Evolutionary conservation across 2,797 vertebrate species (phyloP).

Genomic region (Acestrorhynchus altus): DNA sequence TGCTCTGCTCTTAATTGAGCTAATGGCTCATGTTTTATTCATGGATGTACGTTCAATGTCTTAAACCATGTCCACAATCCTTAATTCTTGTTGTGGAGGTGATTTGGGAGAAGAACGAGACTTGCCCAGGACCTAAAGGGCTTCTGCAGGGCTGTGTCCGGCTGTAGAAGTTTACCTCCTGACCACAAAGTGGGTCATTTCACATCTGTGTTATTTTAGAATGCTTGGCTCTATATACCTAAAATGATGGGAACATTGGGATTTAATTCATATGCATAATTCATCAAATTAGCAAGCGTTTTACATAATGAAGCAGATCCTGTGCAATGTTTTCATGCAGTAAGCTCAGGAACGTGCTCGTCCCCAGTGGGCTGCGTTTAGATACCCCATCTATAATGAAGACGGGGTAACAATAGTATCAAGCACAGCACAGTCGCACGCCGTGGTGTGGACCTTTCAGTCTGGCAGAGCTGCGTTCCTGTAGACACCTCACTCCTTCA

Average conservation of each 20-base stretch:
- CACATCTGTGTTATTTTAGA: not conserved
- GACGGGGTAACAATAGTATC: constrained; percentile 72
- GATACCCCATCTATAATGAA: constrained; percentile 38
- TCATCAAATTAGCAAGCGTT: too few species aligned
- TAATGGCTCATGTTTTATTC: constrained; percentile 69
- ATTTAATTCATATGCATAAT: too few species aligned
- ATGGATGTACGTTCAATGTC: constrained; percentile 40
- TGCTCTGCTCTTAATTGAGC: constrained; percentile 61
- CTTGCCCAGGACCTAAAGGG: constrained; percentile 4
- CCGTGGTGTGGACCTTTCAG: constrained; percentile 25
- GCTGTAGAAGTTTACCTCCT: constrained; percentile 9
- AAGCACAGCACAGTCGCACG: constrained; percentile 70
- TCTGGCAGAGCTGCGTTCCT: constrained; percentile 2
- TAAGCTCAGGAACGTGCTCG: too few species aligned
- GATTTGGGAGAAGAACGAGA: constrained; percentile 33
- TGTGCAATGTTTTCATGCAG: too few species aligned
- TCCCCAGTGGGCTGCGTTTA: not conserved
- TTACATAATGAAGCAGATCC: too few species aligned
- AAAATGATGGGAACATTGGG: too few species aligned
- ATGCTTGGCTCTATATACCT: too few species aligned
- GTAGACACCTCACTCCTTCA: constrained; percentile 3
- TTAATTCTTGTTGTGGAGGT: constrained; percentile 37
- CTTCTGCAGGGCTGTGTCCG: constrained; percentile 18
- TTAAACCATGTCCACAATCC: constrained; percentile 14
- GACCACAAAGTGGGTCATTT: not conserved